These are phyloP conservation scores for Metopia argyrocephala DNA, from an alignment of 2,888 invertebrate species.

Conservation along the genomic window DNA sequence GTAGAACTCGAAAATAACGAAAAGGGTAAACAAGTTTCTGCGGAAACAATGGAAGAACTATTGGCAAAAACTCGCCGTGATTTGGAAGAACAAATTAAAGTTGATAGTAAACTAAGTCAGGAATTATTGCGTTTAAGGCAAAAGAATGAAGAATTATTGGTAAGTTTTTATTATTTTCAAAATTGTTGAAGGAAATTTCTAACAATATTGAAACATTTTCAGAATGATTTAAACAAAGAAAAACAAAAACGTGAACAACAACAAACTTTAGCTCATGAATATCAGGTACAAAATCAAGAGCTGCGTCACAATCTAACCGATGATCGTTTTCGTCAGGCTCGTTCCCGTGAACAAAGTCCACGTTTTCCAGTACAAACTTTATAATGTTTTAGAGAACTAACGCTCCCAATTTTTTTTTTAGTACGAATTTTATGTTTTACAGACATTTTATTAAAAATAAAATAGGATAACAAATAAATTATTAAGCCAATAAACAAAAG, in stretches of 20 bases:
- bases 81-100: slow-evolving; percentile 77
- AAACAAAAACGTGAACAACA: slow-evolving; percentile 71
- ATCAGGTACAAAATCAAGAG: slow-evolving; percentile 74
- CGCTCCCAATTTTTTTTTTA: not conserved
- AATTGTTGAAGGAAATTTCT: not conserved
- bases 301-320: slow-evolving; percentile 75
- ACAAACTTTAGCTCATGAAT: slow-evolving; percentile 73
- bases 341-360: slow-evolving; percentile 70
- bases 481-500: not conserved
- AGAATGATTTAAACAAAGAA: slow-evolving; percentile 73
- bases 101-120: slow-evolving; percentile 70
- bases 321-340: slow-evolving; percentile 75
- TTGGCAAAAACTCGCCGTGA: slow-evolving; percentile 81
- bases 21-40: slow-evolving; percentile 74
- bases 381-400: slow-evolving; percentile 20
- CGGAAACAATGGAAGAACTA: slow-evolving; percentile 81
- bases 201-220: slow-evolving; percentile 1
- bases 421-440: not conserved
- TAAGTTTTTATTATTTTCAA: slow-evolving; percentile 53
- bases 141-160: slow-evolving; percentile 72
- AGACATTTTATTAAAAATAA: not conserved
- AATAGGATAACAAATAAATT: slow-evolving; percentile 44
- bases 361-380: slow-evolving; percentile 65
- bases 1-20: slow-evolving; percentile 69
- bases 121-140: slow-evolving; percentile 73